Base-by-base conservation (phyloP, 2,797 vertebrate species). In the Hippopotamyrus pictus region DNA sequence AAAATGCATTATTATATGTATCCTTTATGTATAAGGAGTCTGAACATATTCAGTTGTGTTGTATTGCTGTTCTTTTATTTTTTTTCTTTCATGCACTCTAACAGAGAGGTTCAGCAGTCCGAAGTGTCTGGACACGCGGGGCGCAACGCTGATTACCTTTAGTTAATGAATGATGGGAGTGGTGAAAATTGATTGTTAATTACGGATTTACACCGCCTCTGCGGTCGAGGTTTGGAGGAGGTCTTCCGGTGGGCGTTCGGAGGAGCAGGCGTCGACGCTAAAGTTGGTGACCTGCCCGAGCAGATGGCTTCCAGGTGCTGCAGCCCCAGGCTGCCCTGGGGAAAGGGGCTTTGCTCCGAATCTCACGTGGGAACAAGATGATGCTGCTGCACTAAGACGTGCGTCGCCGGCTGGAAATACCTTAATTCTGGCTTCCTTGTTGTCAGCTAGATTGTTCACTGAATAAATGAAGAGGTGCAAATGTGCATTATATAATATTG, bases 231-330 rank as follows among this genome's bases (percentile, higher is more conserved):
- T 89, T 51, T 76, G 62, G 12, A 44, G 37, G 53, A 46, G 86
- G 86, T 9, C 33, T 44, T 87, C 54, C 59, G 79, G 54, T 62
- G n/a, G 46, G 85, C 29, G 69, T 44, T 46, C 14, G 29, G 37
- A 62, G 51, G 59, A 50, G 46, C 17, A 69, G 7, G 41, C n/a
- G 53, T 41, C n/a, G 17, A 17, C 41, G 25, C 90, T 91, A 91
- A 91, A 92, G 92, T 89, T 89, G 91, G 90, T 94, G 92, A 94
- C 93, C 86, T 89, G 83, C 85, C 90, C 57, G 54, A 83, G 88
- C 76, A 85, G 73, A 89, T 73, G 65, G 89, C 90, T 91, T 92
- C 89, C 85, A 88, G 91, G 91, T 92, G 92, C 62, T 48, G 25
- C 73, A 87, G 51, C 88, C 89, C 53, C 11, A 82, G 85, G 69